Conservation (phyloP, 2,113 vertebrate species). For the Brachypodius melanocephalos region DNA sequence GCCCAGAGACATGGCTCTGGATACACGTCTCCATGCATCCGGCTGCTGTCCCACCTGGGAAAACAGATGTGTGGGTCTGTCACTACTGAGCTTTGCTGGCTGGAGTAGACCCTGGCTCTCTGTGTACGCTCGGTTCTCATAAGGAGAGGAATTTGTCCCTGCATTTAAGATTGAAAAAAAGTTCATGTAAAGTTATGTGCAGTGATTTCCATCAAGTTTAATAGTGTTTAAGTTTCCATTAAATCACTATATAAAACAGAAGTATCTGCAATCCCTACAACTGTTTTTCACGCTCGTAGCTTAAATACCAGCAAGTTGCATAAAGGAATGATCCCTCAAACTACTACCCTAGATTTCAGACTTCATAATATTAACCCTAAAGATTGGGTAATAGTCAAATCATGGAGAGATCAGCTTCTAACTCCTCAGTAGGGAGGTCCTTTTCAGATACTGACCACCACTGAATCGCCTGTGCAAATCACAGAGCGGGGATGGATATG, state of each 20-base stretch:
- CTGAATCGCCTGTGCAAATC: too few relatives aligned
- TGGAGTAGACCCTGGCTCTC: neutral
- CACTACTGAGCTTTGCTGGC: neutral
- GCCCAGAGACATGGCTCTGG: neutral
- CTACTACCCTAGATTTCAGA: neutral
- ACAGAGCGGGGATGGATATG: too few relatives aligned
- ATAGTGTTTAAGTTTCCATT: neutral
- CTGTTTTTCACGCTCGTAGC: neutral
- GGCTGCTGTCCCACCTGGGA: too few relatives aligned
- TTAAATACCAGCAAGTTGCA: neutral
- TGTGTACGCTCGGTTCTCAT: neutral
- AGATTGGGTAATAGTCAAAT: too few relatives aligned
- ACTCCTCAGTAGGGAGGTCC: too few relatives aligned
- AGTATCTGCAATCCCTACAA: neutral
- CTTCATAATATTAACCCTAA: too few relatives aligned
- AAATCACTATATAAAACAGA: neutral
- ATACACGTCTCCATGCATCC: neutral
- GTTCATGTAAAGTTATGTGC: neutral
- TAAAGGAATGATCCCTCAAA: neutral
- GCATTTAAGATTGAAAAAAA: neutral
- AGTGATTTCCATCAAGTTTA: neutral
- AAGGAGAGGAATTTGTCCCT: neutral
- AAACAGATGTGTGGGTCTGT: neutral
- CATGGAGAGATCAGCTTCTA: too few relatives aligned
- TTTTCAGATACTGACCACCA: too few relatives aligned